Base-by-base conservation (phyloP, 35 echinoderm and acorn worm genomes). In the Antedon bifida region DNA sequence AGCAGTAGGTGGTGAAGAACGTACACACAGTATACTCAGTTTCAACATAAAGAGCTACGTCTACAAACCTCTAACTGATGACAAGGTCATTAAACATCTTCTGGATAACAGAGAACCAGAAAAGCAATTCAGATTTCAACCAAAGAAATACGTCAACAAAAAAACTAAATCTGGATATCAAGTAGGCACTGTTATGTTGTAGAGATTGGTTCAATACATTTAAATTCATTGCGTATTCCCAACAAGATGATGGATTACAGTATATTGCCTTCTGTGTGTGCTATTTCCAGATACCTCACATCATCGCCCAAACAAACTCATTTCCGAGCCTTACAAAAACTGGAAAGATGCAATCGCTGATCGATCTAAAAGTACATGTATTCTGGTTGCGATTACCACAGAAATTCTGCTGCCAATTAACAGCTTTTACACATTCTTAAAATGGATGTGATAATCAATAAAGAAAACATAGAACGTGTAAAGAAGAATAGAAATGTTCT, bases 281-380 rank as follows among this genome's bases (percentile, higher is more conserved):
- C 44, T 89, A 5, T 89, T 89, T 81, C 87, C 75, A 0, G 33
- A 33, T 7, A 16, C 74, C 12, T 74, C 81, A 34, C 36, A 78
- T 55, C 74, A 19, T 16, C 74, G 82, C 26, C 30, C 30, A 73
- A 30, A 32, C 0, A 64, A 34, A 12, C 35, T 89, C 31, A 79
- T 84, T 38, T 55, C 56, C 10, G 28, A 35, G 13, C 87, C 87
- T 0, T 84, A 80, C 82, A 11, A 17, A n/a, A 79, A 78, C 36
- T 84, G 87, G 87, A 89, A 89, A 75, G 87, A 89, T 73, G 87
- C 82, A 55, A 32, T 32, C 23, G 34, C 74, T 8, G n/a, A n/a
- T 42, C 5, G 75, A 84, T 73, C 74, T 89, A 9, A 9, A 31
- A 30, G 51, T 84, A 77, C 87, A 89, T n/a, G n/a, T n/a, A n/a